Base-by-base conservation (phyloP, 2,888 invertebrate species). In the Drosophila cyrtoloma region DNA sequence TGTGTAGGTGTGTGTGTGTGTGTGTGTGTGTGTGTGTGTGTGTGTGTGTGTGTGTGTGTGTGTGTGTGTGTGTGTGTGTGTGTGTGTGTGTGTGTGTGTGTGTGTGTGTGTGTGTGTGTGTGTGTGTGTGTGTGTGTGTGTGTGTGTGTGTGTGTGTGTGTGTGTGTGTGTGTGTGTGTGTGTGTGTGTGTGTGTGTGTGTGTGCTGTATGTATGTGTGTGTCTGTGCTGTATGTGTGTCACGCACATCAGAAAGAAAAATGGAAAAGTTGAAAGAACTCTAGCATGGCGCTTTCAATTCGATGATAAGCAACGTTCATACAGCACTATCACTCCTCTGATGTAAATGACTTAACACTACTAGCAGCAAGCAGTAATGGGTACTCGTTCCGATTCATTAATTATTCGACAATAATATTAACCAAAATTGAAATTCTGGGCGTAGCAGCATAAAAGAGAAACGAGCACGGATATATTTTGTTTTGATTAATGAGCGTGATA, bases 241-340 rank as follows among this genome's bases (percentile, higher is more conserved):
- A 81, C 66, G 76, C 71, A 80, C 69, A 69, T 42, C 62, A 22
- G 28, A 58, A 59, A 57, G 50, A 64, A 44, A 62, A 57, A 47
- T n/a, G 32, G 57, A 69, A 58, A 71, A 87, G 87, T 88, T 88
- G 83, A 88, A 88, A 79, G 87, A 88, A 88, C 91, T 91, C 75
- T 69, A 12, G 57, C 19, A 50, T 51, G 55, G 62, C 60, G 67
- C 76, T 76, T 66, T 71, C 33, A 74, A 74, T 71, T 42, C 87
- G 90, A 90, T 90, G 88, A 91, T 88, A 90, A 91, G 81, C 77
- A 30, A 42, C 55, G 35, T 50, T 52, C 53, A 55, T 52, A 30
- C 44, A 52, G n/a, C 50, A 56, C 57, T 89, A 86, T 87, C 86
- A 77, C 75, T 44, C 32, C 32, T 51, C 65, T 42, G 63, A 63